Evolutionary conservation across 2,888 invertebrate genomes (phyloP).

Genomic region (Macroteleia sp.): DNA sequence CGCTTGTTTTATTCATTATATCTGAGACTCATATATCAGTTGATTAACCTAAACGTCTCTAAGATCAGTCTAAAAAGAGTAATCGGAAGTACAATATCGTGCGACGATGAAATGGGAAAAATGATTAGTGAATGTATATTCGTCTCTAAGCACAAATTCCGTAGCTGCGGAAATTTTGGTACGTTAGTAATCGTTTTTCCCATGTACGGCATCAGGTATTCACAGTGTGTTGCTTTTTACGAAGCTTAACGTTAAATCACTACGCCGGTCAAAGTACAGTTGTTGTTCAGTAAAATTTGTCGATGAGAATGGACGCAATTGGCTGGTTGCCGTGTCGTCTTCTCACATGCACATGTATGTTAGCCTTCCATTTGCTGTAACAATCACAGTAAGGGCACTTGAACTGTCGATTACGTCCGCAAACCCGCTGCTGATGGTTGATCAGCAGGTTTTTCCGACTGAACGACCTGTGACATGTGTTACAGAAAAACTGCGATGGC

Average conservation of each 20-base stretch:
- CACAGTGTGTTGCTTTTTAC: neutral
- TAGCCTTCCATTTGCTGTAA: slow-evolving; percentile 71
- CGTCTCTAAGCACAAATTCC: too few species aligned
- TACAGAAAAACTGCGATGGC: slow-evolving; percentile 32
- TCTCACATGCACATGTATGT: slow-evolving; percentile 75
- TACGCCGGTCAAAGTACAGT: neutral
- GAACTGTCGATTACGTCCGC: slow-evolving; percentile 51
- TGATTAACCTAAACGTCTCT: neutral
- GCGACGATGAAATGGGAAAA: neutral
- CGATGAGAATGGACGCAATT: slow-evolving; percentile 49
- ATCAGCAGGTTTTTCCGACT: slow-evolving; percentile 42
- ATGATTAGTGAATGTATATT: neutral
- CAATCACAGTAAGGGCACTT: slow-evolving; percentile 69
- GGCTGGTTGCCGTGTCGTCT: slow-evolving; percentile 67
- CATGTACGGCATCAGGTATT: neutral
- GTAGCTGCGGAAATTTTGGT: too few species aligned
- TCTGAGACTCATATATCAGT: slow-evolving; percentile 30
- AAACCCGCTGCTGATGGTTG: slow-evolving; percentile 43
- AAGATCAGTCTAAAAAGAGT: neutral
- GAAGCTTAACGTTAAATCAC: too few species aligned
- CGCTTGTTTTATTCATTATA: slow-evolving; percentile 8
- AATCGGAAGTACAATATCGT: slow-evolving; percentile 5
- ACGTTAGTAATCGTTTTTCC: neutral
- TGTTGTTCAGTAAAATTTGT: slow-evolving; percentile 33
- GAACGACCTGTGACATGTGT: slow-evolving; percentile 41